These are phyloP conservation scores for Limnothrissa miodon DNA, from an alignment of 2,113 vertebrate species.

Conservation along the genomic window DNA sequence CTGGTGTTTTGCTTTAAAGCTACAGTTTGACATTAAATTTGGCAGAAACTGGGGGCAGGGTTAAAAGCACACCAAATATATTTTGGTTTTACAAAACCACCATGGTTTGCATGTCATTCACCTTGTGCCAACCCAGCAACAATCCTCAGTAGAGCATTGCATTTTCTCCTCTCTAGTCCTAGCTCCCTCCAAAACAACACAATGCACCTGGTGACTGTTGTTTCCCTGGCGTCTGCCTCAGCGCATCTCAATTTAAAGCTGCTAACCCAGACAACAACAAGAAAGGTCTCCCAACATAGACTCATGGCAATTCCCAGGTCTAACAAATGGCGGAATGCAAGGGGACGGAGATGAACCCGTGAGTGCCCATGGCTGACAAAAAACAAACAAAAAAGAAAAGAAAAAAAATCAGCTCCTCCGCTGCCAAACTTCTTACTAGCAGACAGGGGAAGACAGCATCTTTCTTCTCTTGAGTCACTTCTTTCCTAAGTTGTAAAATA, in stretches of 20 bases:
- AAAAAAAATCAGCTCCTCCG: no score
- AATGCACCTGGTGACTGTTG: background rate
- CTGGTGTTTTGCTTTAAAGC: no score
- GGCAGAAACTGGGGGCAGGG: no score
- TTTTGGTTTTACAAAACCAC: no score
- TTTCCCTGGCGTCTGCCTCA: background rate
- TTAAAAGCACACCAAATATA: no score
- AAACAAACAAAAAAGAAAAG: no score
- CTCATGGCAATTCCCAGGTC: constrained; percentile 19
- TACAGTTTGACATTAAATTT: no score
- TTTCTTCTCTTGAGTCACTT: constrained; percentile 17
- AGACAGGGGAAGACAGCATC: background rate
- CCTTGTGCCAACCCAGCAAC: background rate
- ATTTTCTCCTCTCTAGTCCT: background rate
- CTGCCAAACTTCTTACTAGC: background rate
- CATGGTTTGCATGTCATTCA: background rate
- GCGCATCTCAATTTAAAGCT: background rate
- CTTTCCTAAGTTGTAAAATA: constrained; percentile 28
- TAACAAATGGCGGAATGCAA: constrained; percentile 19
- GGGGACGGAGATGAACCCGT: constrained; percentile 12
- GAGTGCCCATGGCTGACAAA: no score
- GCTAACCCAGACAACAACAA: no score
- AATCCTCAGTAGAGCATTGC: background rate
- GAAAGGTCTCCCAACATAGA: background rate
- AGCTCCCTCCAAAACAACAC: constrained; percentile 9